Percentiles rank a stretch among this genome's conserved stretches.
These are phyloP conservation scores for Nymphicus hollandicus DNA, from an alignment of 2,113 vertebrate species.

Conservation along the genomic window DNA sequence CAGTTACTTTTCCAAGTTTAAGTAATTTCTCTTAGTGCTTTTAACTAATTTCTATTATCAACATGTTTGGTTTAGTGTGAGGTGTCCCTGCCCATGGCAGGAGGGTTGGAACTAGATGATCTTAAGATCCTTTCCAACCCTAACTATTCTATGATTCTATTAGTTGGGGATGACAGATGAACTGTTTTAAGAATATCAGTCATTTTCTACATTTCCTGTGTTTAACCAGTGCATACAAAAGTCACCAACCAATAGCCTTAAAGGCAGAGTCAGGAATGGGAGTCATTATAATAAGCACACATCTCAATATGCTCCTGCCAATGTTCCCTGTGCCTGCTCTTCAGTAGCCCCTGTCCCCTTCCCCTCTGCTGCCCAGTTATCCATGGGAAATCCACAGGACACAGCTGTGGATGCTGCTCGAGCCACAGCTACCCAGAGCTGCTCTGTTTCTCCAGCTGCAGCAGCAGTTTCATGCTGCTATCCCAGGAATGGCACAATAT, in stretches of 20 bases:
- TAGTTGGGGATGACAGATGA: background rate
- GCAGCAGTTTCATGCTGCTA: background rate
- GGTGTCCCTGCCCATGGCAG: too few species aligned
- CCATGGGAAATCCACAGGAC: background rate
- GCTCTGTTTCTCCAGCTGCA: background rate
- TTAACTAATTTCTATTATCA: background rate
- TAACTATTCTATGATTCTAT: too few species aligned
- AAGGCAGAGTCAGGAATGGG: background rate
- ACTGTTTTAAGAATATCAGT: background rate
- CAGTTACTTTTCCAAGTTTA: background rate
- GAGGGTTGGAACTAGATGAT: too few species aligned
- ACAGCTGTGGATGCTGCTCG: background rate
- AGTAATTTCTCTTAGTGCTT: background rate
- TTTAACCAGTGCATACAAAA: background rate
- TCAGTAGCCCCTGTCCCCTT: background rate
- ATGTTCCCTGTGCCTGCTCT: rapidly evolving
- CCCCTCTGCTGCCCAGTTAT: background rate
- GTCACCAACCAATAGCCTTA: background rate
- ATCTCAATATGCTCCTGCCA: background rate
- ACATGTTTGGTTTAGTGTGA: too few species aligned
- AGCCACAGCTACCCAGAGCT: background rate
- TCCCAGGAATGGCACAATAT: rapidly evolving
- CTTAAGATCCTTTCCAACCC: too few species aligned
- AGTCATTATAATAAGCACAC: rapidly evolving
- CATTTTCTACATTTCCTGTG: rapidly evolving